These are phyloP conservation scores for Drosophila acutilabella DNA, from an alignment of 2,888 invertebrate genomes.

Conservation along the genomic window DNA sequence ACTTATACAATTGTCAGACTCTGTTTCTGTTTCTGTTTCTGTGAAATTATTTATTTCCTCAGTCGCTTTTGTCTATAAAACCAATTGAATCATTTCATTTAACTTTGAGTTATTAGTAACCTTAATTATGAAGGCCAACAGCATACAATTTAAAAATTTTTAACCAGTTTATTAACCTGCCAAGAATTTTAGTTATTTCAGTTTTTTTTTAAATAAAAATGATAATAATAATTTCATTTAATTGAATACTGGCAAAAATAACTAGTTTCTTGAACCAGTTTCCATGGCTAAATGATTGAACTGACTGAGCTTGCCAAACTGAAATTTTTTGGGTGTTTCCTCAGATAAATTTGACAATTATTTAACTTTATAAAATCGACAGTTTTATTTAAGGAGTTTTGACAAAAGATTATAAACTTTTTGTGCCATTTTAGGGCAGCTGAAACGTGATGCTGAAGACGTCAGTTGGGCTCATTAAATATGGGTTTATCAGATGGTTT, in stretches of 20 bases:
- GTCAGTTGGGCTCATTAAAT: conserved; percentile 50
- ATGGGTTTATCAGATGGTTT: conserved; percentile 61
- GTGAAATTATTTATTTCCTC: conserved; percentile 3
- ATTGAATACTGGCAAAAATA: background rate
- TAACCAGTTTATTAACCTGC: no score
- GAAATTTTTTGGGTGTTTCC: no score
- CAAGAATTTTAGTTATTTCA: background rate
- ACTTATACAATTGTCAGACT: background rate
- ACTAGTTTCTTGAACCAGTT: background rate
- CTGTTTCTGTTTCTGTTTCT: background rate
- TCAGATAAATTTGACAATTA: no score
- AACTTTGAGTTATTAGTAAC: no score
- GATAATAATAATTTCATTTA: background rate
- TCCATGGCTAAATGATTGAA: no score
- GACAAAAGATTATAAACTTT: background rate
- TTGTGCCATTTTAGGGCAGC: background rate
- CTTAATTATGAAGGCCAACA: no score
- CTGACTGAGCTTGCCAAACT: background rate
- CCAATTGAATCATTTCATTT: no score
- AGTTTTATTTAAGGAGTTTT: background rate
- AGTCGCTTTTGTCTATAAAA: background rate
- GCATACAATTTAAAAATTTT: no score
- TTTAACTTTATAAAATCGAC: no score
- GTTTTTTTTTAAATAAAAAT: background rate
- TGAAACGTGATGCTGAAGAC: background rate